These are phyloP conservation scores for Podarcis siculus DNA, from an alignment of 2,797 vertebrate species.

Conservation along the genomic window DNA sequence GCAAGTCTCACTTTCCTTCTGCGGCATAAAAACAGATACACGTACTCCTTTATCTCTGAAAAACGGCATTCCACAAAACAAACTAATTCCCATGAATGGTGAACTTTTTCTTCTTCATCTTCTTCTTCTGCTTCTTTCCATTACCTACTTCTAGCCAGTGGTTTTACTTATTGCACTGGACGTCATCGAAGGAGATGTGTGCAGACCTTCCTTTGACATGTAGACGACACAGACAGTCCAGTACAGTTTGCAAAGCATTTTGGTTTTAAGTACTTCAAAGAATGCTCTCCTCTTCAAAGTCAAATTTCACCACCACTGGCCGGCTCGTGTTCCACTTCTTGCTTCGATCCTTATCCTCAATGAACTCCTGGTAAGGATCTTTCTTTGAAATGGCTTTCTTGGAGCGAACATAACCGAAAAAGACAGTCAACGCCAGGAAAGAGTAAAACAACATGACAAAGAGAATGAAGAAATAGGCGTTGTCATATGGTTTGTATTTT, in stretches of 20 bases:
- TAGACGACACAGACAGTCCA: slow-evolving; percentile 40
- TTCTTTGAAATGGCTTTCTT: slow-evolving; percentile 83
- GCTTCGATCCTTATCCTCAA: slow-evolving; percentile 68
- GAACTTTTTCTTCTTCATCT: slow-evolving; percentile 21
- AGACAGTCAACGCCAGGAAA: slow-evolving; percentile 87
- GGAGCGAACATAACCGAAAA: slow-evolving; percentile 84
- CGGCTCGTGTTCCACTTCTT: slow-evolving; percentile 81
- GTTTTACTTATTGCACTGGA: slow-evolving; percentile 49
- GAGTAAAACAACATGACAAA: slow-evolving; percentile 93
- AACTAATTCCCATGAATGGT: slow-evolving; percentile 22
- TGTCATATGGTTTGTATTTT: slow-evolving; percentile 87
- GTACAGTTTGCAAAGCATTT: slow-evolving; percentile 54
- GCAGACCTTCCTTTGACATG: slow-evolving; percentile 46
- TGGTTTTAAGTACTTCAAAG: slow-evolving; percentile 79
- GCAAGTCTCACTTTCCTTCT: slow-evolving; percentile 11
- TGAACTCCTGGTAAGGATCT: slow-evolving; percentile 87
- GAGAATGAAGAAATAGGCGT: slow-evolving; percentile 88
- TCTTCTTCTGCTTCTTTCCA: slow-evolving; percentile 38
- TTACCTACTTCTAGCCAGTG: slow-evolving; percentile 61
- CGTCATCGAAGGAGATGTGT: slow-evolving; percentile 30
- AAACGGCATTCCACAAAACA: slow-evolving; percentile 44
- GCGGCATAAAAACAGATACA: slow-evolving; percentile 5
- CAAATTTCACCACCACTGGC: slow-evolving; percentile 78
- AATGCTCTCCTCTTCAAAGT: slow-evolving; percentile 90
- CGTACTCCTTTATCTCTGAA: slow-evolving; percentile 32